These are phyloP conservation scores for Lycaena phlaeas DNA, from an alignment of 2,888 invertebrate species.

Conservation along the genomic window DNA sequence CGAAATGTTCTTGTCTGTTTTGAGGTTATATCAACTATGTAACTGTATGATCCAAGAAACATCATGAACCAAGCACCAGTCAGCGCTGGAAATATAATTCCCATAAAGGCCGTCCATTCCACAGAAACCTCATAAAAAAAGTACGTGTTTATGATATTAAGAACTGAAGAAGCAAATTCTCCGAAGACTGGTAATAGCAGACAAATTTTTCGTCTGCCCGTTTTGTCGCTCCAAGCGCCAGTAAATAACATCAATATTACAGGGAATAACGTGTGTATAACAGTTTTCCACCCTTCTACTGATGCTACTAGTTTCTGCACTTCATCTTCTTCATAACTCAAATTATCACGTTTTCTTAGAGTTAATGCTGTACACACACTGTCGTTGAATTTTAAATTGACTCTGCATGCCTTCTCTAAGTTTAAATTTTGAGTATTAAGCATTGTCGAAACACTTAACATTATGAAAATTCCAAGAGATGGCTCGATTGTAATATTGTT, in stretches of 20 bases:
- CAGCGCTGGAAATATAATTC: conserved; percentile 63
- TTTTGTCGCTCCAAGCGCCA: conserved; percentile 77
- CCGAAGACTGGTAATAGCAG: conserved; percentile 72
- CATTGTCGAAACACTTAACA: conserved; percentile 77
- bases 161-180: conserved; percentile 63
- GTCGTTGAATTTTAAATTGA: conserved; percentile 79
- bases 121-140: conserved; percentile 39
- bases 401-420: conserved; percentile 87
- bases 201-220: conserved; percentile 71
- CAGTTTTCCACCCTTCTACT: conserved; percentile 69
- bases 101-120: conserved; percentile 66
- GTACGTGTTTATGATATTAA: conserved; percentile 5
- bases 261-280: conserved; percentile 51
- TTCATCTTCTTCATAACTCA: conserved; percentile 75
- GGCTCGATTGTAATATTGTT: neutral
- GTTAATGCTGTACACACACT: conserved; percentile 81
- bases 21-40: conserved; percentile 74
- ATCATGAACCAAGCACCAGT: conserved; percentile 73
- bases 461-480: conserved; percentile 58
- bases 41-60: conserved; percentile 73
- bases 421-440: conserved; percentile 87
- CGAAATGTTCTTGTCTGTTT: conserved; percentile 72
- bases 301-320: conserved; percentile 72
- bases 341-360: conserved; percentile 77
- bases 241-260: conserved; percentile 47